Base-by-base conservation (phyloP, 1,140 invertebrate species). In the Holotrichia oblita region DNA sequence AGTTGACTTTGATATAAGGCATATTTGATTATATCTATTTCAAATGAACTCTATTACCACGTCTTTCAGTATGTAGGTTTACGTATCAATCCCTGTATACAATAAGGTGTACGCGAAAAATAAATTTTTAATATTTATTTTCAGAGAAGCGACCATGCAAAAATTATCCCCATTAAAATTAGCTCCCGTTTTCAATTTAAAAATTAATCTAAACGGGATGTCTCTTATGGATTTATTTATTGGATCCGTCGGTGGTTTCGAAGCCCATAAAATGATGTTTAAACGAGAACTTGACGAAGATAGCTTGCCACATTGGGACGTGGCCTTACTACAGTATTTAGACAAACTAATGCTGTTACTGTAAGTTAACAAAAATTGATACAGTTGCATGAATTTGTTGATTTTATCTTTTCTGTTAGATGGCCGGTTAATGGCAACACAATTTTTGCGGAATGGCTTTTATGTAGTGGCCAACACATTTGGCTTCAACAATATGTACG, bases 371-470 rank as follows among this genome's bases (percentile, higher is more conserved):
- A n/a, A 12, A 41, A 2, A 12, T 24, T 20, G 6, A 76, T 8
- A 27, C 48, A 17, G n/a, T n/a, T n/a, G n/a, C n/a, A 20, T 17
- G 20, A 24, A 9, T 76, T 48, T 4, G n/a, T 24, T 17, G 0
- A n/a, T 20, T n/a, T 27, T 41, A 24, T 76, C 48, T 78, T 42
- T 44, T 55, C 7, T n/a, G 40, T 27, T 79, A 93, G 92, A 55
- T 98, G 96, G 95, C 95, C 96, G 0, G 90, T 95, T 17, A 93
- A 91, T 79, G 90, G 91, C 22, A 91, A 92, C 80, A 92, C 95
- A 79, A 87, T 93, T 8, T 94, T 97, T 81, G 91, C 93, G 0
- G 94, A 95, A 87, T 97, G 95, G 92, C 87, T 95, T 7, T 88
- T 94, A 0, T 90, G 90, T 0, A 92, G 92, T 64, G 93, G 93